These are phyloP conservation scores for Nothobranchius kuhntae DNA, from an alignment of 2,113 vertebrate genomes.

Conservation along the genomic window DNA sequence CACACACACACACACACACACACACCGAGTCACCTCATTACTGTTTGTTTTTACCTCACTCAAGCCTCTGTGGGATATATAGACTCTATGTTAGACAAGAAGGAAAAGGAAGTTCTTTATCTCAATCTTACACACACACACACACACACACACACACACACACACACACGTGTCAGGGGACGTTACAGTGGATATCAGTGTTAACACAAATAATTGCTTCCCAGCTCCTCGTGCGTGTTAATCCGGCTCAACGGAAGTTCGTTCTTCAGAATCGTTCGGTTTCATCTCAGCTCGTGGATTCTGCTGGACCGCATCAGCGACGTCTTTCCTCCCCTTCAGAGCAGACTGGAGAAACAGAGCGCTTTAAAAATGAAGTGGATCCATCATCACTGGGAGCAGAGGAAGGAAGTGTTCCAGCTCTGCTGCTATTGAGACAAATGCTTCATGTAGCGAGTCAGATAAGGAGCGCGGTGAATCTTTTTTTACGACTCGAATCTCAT, in stretches of 20 bases:
- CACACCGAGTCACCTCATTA: conserved; percentile 52
- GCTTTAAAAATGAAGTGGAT: conserved; percentile 35
- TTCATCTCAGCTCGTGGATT: conserved; percentile 40
- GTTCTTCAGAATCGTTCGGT: conserved; percentile 39
- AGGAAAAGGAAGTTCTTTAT: conserved; percentile 37
- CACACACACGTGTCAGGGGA: conserved; percentile 31
- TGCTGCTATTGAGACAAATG: conserved; percentile 32
- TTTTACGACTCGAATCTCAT: conserved; percentile 49
- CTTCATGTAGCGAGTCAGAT: conserved; percentile 17
- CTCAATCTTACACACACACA: conserved; percentile 19
- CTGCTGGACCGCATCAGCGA: conserved; percentile 9
- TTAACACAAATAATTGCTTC: conserved; percentile 75
- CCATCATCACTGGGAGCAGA: conserved; percentile 28
- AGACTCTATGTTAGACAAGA: conserved; percentile 28
- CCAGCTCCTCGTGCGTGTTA: conserved; percentile 56
- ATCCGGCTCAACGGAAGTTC: conserved; percentile 65
- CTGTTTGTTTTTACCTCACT: conserved; percentile 60
- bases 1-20: conserved; percentile 1
- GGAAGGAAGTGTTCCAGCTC: conserved; percentile 8
- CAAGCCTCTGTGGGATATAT: conserved; percentile 39
- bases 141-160: conserved; percentile 14
- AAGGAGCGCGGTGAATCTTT: conserved; percentile 28
- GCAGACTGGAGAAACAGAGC: conserved; percentile 19
- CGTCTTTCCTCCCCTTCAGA: conserved; percentile 1
- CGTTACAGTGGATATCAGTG: conserved; percentile 64